Conservation (phyloP, 1,140 invertebrate species). For the Philaenus spumarius region DNA sequence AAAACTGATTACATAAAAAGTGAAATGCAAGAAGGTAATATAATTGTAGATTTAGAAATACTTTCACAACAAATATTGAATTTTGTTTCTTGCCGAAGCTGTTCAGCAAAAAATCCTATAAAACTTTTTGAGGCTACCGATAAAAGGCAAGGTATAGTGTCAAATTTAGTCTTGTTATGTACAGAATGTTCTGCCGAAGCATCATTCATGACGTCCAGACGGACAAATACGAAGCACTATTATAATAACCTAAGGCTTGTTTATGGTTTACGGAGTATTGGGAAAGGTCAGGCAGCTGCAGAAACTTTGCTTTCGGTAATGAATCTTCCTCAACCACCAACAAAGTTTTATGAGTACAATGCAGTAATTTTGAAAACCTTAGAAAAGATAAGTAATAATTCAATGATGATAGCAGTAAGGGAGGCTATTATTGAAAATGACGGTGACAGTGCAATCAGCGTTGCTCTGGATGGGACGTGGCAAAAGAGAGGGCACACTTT, state of each 20-base stretch:
- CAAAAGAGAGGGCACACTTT: conserved; percentile 4
- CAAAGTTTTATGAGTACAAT: neutral
- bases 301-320: conserved; percentile 2
- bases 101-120: neutral
- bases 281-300: conserved; percentile 7
- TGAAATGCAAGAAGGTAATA: conserved; percentile 3
- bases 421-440: conserved; percentile 7
- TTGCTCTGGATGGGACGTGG: conserved; percentile 11
- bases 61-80: neutral
- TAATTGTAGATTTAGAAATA: too few relatives aligned
- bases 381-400: conserved; percentile 4
- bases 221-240: neutral
- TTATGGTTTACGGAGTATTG: conserved; percentile 7
- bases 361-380: neutral
- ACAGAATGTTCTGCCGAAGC: neutral
- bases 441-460: neutral
- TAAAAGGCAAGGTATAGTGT: neutral
- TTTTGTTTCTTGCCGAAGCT: neutral
- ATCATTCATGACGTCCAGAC: neutral
- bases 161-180: neutral
- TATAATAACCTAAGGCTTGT: neutral
- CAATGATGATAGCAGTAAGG: conserved; percentile 4
- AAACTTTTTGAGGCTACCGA: neutral
- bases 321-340: neutral
- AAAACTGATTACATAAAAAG: neutral